phyloP scores from a whole-genome alignment of 2,797 vertebrate genomes.

The Channallabes apus region DNA sequence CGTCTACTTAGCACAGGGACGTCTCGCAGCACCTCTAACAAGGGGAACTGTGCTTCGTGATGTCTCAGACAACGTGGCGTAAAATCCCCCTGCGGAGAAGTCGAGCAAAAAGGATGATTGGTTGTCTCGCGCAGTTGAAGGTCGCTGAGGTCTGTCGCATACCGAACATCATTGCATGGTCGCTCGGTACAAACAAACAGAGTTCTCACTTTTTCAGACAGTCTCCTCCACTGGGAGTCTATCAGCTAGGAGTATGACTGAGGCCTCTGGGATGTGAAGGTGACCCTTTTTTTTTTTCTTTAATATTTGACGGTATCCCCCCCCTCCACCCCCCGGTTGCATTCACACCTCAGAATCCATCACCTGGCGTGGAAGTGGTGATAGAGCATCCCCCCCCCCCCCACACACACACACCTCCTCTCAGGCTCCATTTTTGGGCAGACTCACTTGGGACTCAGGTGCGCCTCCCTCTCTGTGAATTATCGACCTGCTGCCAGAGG shows the following conservation, averaged over 20 bases:
- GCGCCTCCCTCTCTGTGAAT: conserved; percentile 73
- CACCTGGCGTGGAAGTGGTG: conserved; percentile 73
- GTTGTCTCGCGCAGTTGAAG: conserved; percentile 60
- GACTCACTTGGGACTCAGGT: conserved; percentile 76
- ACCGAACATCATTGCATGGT: conserved; percentile 53
- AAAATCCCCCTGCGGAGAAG: conserved; percentile 53
- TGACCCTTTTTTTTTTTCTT: conserved; percentile 60
- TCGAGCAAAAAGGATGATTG: conserved; percentile 48
- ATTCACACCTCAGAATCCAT: conserved; percentile 77
- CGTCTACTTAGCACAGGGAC: neutral
- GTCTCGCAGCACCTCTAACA: neutral
- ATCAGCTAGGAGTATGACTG: conserved; percentile 59
- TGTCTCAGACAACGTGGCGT: neutral
- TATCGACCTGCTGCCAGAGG: conserved; percentile 75
- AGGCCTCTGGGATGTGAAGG: conserved; percentile 66
- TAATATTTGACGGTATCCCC: conserved; percentile 63
- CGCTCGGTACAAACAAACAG: conserved; percentile 67
- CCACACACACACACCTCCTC: neutral
- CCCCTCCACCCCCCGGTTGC: conserved; percentile 61
- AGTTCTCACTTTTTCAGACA: conserved; percentile 52
- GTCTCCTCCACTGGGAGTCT: conserved; percentile 43
- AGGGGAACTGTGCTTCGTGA: conserved; percentile 1
- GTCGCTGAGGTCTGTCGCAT: conserved; percentile 65
- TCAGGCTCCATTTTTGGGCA: conserved; percentile 63
- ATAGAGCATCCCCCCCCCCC: conserved; percentile 55